Base-by-base conservation (phyloP, 2,113 vertebrate species). In the Lampris megalopsis region DNA sequence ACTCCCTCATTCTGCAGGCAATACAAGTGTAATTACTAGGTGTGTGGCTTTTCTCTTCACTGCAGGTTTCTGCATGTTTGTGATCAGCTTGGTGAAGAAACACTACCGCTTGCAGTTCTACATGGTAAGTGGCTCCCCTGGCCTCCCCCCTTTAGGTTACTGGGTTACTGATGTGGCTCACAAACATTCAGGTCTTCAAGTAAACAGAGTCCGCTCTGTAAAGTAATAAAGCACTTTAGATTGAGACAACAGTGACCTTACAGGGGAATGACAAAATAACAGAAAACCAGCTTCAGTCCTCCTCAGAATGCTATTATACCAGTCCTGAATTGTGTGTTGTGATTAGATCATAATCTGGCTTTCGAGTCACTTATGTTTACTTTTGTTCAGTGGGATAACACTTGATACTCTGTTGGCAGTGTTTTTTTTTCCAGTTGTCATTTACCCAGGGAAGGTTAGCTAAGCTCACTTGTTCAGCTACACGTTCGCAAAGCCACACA, bases 91-190 rank as follows among this genome's bases (percentile, higher is more conserved):
- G 92, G 98, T 99, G 91, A 99, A 99, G 95, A 99, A 99, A 62
- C 98, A 99, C 81, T 99, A 99, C 69, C 96, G 98, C 13, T 96
- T 99, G 42, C 98, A 99, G 89, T 99, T 99, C 89, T 99, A 99
- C 93, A 99, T 99, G 98, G 98, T 99, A 92, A 95, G 95, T 75
- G 11, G 13, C 35, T n/a, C 9, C 1, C 45, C 5, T 47, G 35
- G 38, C 13, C 35, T 35, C 13, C 45, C 10, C 11, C 86, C 58
- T 72, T 3, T 2, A 59, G 70, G 50, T 43, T 11, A 0, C 58
- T 85, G 75, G 9, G n/a, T 87, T 87, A 86, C 84, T 82, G 13
- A 90, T 76, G 68, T 73, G 9, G 52, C 41, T 24, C 37, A 45
- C 36, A 36, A 58, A 54, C 57, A 47, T 41, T 56, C 8, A 40